These are phyloP conservation scores for Dryadula phaetusa DNA, from an alignment of 2,888 invertebrate species.

Conservation along the genomic window DNA sequence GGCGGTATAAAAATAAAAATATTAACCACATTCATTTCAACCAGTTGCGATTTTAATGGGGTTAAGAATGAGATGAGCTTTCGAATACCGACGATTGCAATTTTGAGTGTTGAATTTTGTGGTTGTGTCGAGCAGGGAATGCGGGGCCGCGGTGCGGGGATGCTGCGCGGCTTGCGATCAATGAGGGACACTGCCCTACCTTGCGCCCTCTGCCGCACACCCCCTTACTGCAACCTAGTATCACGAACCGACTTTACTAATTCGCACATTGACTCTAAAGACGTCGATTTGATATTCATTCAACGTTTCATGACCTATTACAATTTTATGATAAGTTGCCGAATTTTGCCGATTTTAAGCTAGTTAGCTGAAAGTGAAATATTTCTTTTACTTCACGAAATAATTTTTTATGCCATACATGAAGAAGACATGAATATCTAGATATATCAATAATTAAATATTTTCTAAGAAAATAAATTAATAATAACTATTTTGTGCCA, in stretches of 20 bases:
- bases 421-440: too few relatives aligned
- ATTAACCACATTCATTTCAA: slow-evolving; percentile 39
- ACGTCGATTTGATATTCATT: slow-evolving; percentile 28
- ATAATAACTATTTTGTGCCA: too few relatives aligned
- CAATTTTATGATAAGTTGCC: slow-evolving; percentile 11
- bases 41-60: slow-evolving; percentile 46
- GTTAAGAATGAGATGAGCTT: slow-evolving; percentile 55
- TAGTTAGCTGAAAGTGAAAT: too few relatives aligned
- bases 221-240: slow-evolving; percentile 57
- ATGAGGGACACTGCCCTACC: slow-evolving; percentile 70
- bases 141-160: slow-evolving; percentile 64
- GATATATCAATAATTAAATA: too few relatives aligned
- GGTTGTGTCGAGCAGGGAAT: slow-evolving; percentile 64
- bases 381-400: too few relatives aligned
- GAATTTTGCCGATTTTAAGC: too few relatives aligned
- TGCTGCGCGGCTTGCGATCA: slow-evolving; percentile 77
- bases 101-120: slow-evolving; percentile 63
- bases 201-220: slow-evolving; percentile 49
- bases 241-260: slow-evolving; percentile 63
- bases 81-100: slow-evolving; percentile 59
- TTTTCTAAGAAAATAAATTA: too few relatives aligned
- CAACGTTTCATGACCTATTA: slow-evolving; percentile 22
- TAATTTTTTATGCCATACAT: too few relatives aligned
- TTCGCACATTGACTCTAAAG: slow-evolving; percentile 61
- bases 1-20: slow-evolving; percentile 27